phyloP scores from a whole-genome alignment of 2,113 vertebrate species.

The Oryzias javanicus region DNA sequence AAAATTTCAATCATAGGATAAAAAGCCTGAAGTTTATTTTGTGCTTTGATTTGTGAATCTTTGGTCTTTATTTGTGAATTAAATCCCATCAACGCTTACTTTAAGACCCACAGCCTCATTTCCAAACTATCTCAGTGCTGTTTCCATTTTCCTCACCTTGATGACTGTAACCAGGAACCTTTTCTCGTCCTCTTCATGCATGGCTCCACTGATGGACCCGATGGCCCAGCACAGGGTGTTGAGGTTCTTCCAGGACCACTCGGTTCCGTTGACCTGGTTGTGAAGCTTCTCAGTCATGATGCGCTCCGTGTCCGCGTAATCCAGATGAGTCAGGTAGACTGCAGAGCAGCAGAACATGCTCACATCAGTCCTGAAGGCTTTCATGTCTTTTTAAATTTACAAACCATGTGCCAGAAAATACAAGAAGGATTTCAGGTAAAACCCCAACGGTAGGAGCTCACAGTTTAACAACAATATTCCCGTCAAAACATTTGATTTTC shows the following conservation, averaged over 20 bases:
- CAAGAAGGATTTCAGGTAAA: neutral
- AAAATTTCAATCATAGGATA: no score
- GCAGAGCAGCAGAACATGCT: slow-evolving; percentile 16
- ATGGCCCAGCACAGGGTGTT: slow-evolving; percentile 99
- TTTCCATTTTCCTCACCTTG: slow-evolving; percentile 80
- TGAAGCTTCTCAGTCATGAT: slow-evolving; percentile 99
- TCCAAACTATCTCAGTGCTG: neutral
- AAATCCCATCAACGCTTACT: no score
- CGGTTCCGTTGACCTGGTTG: slow-evolving; percentile 97
- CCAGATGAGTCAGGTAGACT: slow-evolving; percentile 98
- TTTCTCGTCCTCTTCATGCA: slow-evolving; percentile 99
- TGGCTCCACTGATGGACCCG: slow-evolving; percentile 96
- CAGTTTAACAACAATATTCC: neutral
- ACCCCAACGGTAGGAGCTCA: neutral
- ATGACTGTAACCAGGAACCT: slow-evolving; percentile 98
- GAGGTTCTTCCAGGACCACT: slow-evolving; percentile 99
- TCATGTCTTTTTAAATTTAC: no score
- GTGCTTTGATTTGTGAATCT: no score
- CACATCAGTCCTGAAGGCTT: no score
- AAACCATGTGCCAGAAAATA: no score
- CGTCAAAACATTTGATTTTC: slow-evolving; percentile 1
- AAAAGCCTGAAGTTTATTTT: no score
- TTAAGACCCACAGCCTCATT: no score
- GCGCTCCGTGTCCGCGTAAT: slow-evolving; percentile 96
- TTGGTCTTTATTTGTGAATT: no score